Base-by-base conservation (phyloP, 1,140 invertebrate genomes). In the Phenacoccus solenopsis region DNA sequence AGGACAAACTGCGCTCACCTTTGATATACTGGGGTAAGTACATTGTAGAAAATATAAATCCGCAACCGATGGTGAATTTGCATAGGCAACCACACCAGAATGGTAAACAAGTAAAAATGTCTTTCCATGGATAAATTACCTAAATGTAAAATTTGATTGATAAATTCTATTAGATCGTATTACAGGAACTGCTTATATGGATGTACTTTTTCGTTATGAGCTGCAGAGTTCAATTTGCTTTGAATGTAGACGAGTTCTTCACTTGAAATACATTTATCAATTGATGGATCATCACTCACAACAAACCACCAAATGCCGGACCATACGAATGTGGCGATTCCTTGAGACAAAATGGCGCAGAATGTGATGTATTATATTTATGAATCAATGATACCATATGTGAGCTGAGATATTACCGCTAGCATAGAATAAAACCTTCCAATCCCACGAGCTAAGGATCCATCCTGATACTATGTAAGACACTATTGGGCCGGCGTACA, bases 231-330 rank as follows among this genome's bases (percentile, higher is more conserved):
- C 7, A 67, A 22, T 56, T 75, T 74, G 1, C 74, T 79, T 76
- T 86, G 84, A 75, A 95, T 91, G 74, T 90, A 93, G 67, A 87
- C 84, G 1, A 90, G 78, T 80, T 95, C 93, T 21, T 84, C 82
- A 35, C 85, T 78, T 0, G 85, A 84, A 69, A 94, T 94, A 24
- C 82, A 79, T 1, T 84, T 84, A 80, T 94, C 91, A 68, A 85
- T 81, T 69, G 87, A 86, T 0, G 93, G 93, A 10, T 84, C 85
- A 73, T 92, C 89, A 57, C 86, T 85, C 0, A 93, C 87, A 4
- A 91, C 79, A 0, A 84, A 71, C 75, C 84, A 82, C 90, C 89
- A 91, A 22, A 84, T 77, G 1, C 82, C 78, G 49, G 85, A 86
- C 89, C 89, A 91, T 16, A 90, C 75, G 0, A 88, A 74, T 5